Conservation (phyloP, 2,113 vertebrate genomes). For the Bostrychus sinensis region DNA sequence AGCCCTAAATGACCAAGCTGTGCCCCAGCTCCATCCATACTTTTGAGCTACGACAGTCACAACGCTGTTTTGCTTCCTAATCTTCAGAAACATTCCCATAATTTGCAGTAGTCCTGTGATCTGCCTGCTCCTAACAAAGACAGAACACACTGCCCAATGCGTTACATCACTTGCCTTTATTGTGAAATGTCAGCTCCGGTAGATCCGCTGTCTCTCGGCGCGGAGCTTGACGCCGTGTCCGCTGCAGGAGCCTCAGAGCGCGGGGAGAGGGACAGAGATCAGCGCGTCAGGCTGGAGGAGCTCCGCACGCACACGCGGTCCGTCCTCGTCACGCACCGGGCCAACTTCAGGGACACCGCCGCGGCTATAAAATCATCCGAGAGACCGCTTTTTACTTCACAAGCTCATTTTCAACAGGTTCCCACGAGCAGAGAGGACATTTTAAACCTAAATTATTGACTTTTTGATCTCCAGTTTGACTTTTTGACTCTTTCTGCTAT, state of each 20-base stretch:
- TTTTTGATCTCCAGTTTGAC: constrained; percentile 12
- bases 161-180: constrained; percentile 23
- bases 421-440: neutral
- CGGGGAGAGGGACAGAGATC: constrained; percentile 40
- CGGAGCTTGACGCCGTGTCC: constrained; percentile 1
- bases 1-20: no score
- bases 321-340: constrained; percentile 8
- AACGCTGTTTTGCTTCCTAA: no score
- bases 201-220: neutral
- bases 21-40: no score
- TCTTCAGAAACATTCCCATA: no score
- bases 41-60: no score
- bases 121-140: no score
- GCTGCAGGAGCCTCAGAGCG: constrained; percentile 27
- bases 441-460: neutral
- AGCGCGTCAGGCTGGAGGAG: constrained; percentile 39
- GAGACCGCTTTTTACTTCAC: constrained; percentile 12
- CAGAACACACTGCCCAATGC: no score
- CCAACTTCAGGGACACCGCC: constrained; percentile 19
- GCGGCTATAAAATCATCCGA: constrained; percentile 2
- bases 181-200: constrained; percentile 36
- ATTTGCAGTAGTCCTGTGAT: no score
- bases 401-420: constrained; percentile 8
- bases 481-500: constrained; percentile 21
- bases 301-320: constrained; percentile 8